These are phyloP conservation scores for Corydoras sp. DNA, from an alignment of 2,113 vertebrate genomes.

Conservation along the genomic window DNA sequence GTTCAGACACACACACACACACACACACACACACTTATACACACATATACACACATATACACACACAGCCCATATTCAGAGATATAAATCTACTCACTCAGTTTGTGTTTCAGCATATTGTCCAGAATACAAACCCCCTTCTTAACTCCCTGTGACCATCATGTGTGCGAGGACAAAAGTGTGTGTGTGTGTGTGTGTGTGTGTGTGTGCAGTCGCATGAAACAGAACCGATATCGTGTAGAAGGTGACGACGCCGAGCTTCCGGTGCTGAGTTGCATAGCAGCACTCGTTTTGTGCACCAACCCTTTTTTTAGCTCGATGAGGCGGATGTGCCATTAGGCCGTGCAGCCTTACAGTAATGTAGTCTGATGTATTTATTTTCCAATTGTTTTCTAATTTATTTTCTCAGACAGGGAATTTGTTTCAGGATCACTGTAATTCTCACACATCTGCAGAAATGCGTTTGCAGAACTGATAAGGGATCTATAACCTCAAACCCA, in stretches of 20 bases:
- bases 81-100: slow-evolving; percentile 46
- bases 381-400: not conserved
- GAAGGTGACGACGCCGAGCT: slow-evolving; percentile 35
- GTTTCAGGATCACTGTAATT: too few species aligned
- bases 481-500: too few species aligned
- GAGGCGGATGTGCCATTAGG: not conserved
- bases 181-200: slow-evolving; percentile 5
- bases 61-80: slow-evolving; percentile 6
- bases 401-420: too few species aligned
- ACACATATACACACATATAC: not conserved
- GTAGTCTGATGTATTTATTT: not conserved
- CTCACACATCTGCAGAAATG: too few species aligned
- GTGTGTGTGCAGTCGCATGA: slow-evolving; percentile 8
- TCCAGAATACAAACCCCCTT: not conserved
- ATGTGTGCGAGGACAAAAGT: slow-evolving; percentile 15
- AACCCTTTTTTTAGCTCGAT: not conserved
- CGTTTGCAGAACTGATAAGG: too few species aligned
- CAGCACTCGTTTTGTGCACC: not conserved
- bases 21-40: not conserved
- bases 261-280: slow-evolving; percentile 55
- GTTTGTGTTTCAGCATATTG: slow-evolving; percentile 54
- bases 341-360: too few species aligned
- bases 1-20: too few species aligned
- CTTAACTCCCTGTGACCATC: too few species aligned
- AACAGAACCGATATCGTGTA: slow-evolving; percentile 17